Conservation (phyloP, 30 jellyfish, hydroid and myxozoan genomes). For the Haliclystus octoradiatus region DNA sequence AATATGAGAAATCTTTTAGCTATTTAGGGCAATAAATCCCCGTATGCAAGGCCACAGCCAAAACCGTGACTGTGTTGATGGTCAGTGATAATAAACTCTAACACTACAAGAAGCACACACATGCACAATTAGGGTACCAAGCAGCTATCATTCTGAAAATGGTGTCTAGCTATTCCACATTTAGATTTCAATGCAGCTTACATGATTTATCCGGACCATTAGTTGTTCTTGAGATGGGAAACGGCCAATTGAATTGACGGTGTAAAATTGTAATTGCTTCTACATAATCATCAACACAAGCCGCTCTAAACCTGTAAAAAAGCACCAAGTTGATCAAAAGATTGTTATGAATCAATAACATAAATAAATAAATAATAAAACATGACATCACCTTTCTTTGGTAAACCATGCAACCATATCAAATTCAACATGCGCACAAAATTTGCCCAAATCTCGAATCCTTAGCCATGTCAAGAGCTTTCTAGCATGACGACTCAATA, state of each 20-base stretch:
- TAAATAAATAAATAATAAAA: neutral
- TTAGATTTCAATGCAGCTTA: slow-evolving; percentile 5
- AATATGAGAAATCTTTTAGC: too few species aligned
- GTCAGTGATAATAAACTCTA: too few species aligned
- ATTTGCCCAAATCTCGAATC: slow-evolving; percentile 68
- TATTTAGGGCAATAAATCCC: too few species aligned
- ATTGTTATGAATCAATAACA: neutral
- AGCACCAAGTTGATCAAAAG: neutral
- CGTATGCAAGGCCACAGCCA: too few species aligned
- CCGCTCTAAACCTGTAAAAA: slow-evolving; percentile 71
- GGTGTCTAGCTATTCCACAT: neutral
- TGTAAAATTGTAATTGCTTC: slow-evolving; percentile 67
- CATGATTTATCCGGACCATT: slow-evolving; percentile 50
- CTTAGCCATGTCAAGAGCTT: slow-evolving; percentile 49
- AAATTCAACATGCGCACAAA: slow-evolving; percentile 71
- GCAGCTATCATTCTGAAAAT: too few species aligned
- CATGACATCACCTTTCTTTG: slow-evolving; percentile 52
- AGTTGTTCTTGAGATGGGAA: slow-evolving; percentile 35
- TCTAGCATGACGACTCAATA: slow-evolving; percentile 80
- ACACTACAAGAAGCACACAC: too few species aligned
- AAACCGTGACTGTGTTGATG: neutral
- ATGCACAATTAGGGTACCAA: too few species aligned
- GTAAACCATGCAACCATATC: slow-evolving; percentile 79
- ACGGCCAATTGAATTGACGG: slow-evolving; percentile 85
- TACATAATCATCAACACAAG: slow-evolving; percentile 56